These are phyloP conservation scores for Esox masquinongy DNA, from an alignment of 2,797 vertebrate genomes.

Conservation along the genomic window DNA sequence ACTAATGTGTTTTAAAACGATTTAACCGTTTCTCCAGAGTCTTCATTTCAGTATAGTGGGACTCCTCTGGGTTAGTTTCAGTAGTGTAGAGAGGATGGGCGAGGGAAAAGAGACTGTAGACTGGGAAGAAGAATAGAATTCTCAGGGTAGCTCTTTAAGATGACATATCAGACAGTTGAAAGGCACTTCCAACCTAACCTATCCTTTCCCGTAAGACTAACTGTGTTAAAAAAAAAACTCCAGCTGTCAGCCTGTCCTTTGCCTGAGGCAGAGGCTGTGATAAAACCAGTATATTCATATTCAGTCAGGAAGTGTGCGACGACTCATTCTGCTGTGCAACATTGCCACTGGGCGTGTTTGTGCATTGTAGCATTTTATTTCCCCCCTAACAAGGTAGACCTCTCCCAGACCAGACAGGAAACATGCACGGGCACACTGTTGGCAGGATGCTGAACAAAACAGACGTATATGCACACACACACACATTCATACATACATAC, in stretches of 20 bases:
- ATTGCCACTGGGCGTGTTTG: background rate
- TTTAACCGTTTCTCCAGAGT: background rate
- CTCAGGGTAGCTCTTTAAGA: background rate
- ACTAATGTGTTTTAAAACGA: background rate
- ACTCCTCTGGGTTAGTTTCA: background rate
- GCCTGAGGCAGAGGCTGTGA: background rate
- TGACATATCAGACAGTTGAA: background rate
- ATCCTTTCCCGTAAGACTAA: background rate
- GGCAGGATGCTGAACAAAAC: conserved; percentile 18
- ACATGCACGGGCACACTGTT: background rate
- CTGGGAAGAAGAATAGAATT: background rate
- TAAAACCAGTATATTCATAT: background rate
- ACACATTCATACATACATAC: conserved; percentile 5
- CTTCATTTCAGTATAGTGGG: background rate
- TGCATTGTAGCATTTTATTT: background rate
- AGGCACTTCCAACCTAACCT: background rate
- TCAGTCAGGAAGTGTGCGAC: background rate
- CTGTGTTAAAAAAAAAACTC: background rate
- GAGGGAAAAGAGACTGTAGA: background rate
- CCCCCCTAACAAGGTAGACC: conserved; percentile 9
- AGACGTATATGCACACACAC: conserved; percentile 1
- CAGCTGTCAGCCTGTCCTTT: background rate
- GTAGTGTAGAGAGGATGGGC: background rate
- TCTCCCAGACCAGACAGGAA: background rate
- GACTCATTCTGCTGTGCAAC: background rate